Evolutionary conservation across 2,888 invertebrate species (phyloP).

Genomic region (Lithosia quadra): DNA sequence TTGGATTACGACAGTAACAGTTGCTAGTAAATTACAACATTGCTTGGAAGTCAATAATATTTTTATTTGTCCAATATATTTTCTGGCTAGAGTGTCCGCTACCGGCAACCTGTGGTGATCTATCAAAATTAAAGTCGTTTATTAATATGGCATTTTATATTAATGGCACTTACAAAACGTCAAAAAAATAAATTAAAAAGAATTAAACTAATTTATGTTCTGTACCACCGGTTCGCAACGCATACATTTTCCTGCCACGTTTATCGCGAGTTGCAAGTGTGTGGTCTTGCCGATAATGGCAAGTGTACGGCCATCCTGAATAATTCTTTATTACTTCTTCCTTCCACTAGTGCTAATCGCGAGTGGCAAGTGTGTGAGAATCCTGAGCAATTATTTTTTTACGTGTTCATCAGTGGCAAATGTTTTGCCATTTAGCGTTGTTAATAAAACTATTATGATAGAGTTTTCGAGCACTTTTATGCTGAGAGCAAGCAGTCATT

Average conservation of each 20-base stretch:
- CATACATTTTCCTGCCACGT: too few species aligned
- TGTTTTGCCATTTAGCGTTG: neutral
- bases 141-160: neutral
- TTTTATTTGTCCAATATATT: neutral
- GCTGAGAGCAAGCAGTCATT: too few species aligned
- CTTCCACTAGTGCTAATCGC: neutral
- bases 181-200: neutral
- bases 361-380: neutral
- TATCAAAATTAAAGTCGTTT: neutral
- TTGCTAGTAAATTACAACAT: neutral
- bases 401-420: conserved; percentile 2
- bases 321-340: neutral
- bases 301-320: neutral
- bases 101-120: too few species aligned
- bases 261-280: neutral
- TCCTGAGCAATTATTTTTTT: conserved; percentile 5
- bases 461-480: neutral
- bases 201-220: neutral
- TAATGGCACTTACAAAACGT: neutral
- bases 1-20: neutral
- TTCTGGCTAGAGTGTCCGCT: too few species aligned
- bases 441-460: neutral
- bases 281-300: neutral
- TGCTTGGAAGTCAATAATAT: neutral
- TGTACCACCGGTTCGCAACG: too few species aligned